phyloP scores from a whole-genome alignment of 2,113 vertebrate genomes.

The Illadopsis cleaveri region DNA sequence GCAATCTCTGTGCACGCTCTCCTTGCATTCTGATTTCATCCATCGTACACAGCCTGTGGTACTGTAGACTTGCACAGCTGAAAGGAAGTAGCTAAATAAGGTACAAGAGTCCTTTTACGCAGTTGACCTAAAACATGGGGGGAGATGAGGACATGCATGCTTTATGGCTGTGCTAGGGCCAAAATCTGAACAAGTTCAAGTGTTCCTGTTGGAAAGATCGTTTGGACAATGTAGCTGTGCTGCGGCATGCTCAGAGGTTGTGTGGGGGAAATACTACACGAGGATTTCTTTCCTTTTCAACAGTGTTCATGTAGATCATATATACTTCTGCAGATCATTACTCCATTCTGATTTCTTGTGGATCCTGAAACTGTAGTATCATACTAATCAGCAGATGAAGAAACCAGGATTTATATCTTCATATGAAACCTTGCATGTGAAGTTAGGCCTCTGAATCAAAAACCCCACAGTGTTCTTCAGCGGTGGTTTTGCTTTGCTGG shows the following conservation, averaged over 20 bases:
- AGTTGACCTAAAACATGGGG: neutral
- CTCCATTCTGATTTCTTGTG: neutral
- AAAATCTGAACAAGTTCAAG: neutral
- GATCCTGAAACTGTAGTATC: neutral
- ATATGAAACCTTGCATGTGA: neutral
- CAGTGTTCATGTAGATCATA: neutral
- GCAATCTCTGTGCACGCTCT: neutral
- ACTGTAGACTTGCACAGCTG: neutral
- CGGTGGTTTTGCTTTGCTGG: neutral
- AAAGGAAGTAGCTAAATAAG: constrained; percentile 3
- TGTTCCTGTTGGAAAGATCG: neutral
- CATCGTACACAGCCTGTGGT: neutral
- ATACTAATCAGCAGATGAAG: neutral
- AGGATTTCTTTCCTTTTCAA: neutral
- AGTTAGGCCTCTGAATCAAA: neutral
- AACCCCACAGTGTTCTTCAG: neutral
- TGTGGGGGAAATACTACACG: neutral
- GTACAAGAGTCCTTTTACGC: neutral
- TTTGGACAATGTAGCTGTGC: neutral
- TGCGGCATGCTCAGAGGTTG: neutral
- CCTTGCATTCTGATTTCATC: neutral
- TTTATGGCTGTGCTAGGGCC: neutral
- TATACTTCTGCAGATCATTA: neutral
- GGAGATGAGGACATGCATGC: neutral
- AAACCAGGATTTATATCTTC: neutral